Evolutionary conservation across 64 coral and sea anemone species (phyloP), one percentile per base, ranked within the genome.

Genomic region (Orbicella faveolata): DNA sequence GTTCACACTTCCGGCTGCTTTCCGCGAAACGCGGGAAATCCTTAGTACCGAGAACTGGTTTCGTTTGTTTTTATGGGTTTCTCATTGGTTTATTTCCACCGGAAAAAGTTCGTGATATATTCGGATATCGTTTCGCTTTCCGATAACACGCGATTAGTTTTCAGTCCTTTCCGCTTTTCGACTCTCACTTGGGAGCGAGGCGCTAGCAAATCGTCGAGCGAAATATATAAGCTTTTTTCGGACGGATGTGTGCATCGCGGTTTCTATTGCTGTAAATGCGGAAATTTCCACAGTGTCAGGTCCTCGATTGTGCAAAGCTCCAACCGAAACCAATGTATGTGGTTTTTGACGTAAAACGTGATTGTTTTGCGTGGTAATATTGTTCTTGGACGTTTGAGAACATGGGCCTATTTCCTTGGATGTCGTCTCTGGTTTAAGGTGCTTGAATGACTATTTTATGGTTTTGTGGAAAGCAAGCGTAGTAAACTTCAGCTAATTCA

Each of bases 261-360:
- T 68, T 65, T 59, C 82, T 70, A 72, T 3, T 21, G 37, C 20
- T 70, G 37, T 23, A 72, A 52, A 18, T 85, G 82, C 82, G 82
- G 82, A 85, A 85, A 85, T 53, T 85, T 30, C 10, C 3, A 52
- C 34, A 15, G 9, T 70, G 35, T 52, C 3, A 73, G 36, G 20
- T 52, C 41, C 82, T 68, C 72, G 7, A 51, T 72, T 78, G 39
- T 72, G 65, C 35, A 16, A 72, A 37, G 68, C 21, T 73, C 9
- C 18, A 52, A 30, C 23, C 3, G 72, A 85, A 65, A 66, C 82
- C 15, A 44, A 83, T 67, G 80, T 72, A 41, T 52, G 82, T 39
- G 82, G 67, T 19, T 30, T 52, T 85, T 85, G 82, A 85, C 82
- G 82, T 85, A 85, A 26, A 53, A 73, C 19, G 23, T 85, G 63